A percentile compares a stretch with the other conserved stretches of the same genome.
Conservation (phyloP, 2,797 vertebrate species). For the Emydoidea blandingii region DNA sequence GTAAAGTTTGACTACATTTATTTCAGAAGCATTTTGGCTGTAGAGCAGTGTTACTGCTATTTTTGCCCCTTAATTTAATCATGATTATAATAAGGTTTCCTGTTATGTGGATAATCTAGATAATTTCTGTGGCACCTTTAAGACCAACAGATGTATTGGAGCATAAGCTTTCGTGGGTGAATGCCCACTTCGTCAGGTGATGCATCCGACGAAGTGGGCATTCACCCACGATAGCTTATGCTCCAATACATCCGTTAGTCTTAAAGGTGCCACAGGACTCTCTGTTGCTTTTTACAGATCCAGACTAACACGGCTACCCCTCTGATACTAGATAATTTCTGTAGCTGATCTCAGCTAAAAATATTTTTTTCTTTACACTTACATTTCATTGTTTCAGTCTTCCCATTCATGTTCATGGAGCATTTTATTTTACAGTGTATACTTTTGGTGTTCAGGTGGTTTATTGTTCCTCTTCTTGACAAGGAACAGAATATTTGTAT, state of each 20-base stretch:
- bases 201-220: no score
- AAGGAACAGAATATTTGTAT: neutral
- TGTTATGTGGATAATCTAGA: neutral
- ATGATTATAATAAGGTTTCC: neutral
- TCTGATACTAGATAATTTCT: neutral
- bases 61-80: neutral
- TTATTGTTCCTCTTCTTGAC: conserved; percentile 13
- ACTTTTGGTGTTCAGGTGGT: neutral
- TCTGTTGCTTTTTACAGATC: no score
- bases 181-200: no score
- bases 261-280: no score
- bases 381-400: neutral
- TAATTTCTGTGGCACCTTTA: neutral
- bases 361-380: neutral
- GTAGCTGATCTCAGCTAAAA: neutral
- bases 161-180: no score
- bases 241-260: no score
- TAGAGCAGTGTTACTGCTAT: no score
- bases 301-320: no score
- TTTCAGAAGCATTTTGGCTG: no score
- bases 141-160: no score
- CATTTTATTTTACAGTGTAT: neutral
- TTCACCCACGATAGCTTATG: no score
- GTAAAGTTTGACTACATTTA: no score
- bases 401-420: neutral